phyloP scores from a whole-genome alignment of 2,888 invertebrate species.

The Thyatira batis region DNA sequence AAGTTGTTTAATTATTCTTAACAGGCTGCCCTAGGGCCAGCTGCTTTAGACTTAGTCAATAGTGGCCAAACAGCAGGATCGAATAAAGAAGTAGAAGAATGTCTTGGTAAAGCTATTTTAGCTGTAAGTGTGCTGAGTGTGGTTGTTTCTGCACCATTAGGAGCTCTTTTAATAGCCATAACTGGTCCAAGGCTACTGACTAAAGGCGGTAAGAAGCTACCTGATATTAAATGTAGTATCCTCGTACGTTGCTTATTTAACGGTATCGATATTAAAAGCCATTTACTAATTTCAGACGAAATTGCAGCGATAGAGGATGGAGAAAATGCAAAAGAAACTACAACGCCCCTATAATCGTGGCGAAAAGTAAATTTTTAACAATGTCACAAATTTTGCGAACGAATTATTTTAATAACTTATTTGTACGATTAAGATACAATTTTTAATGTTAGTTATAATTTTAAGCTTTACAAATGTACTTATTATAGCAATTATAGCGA shows the following conservation, averaged over 20 bases:
- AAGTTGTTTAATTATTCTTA: slow-evolving; percentile 10
- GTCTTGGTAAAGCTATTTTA: slow-evolving; percentile 84
- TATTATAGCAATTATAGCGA: too few relatives aligned
- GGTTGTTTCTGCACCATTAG: slow-evolving; percentile 87
- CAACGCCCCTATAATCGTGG: neutral
- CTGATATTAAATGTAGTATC: too few relatives aligned
- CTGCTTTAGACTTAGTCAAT: slow-evolving; percentile 81
- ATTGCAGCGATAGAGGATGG: neutral
- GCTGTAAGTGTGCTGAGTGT: slow-evolving; percentile 88
- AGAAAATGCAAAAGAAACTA: neutral
- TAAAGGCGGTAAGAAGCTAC: slow-evolving; percentile 42
- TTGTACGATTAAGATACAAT: too few relatives aligned
- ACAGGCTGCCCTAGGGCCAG: slow-evolving; percentile 88
- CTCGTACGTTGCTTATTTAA: too few relatives aligned
- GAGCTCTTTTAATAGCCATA: slow-evolving; percentile 86
- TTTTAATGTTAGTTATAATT: too few relatives aligned
- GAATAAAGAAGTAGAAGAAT: slow-evolving; percentile 58
- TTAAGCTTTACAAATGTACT: too few relatives aligned
- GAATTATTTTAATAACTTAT: too few relatives aligned
- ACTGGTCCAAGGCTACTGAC: slow-evolving; percentile 83
- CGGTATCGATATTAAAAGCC: too few relatives aligned
- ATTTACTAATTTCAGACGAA: neutral
- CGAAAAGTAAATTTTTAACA: neutral
- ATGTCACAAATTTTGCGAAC: too few relatives aligned
- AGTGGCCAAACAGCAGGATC: slow-evolving; percentile 65